Percentiles rank a stretch among this genome's conserved stretches.
These are phyloP conservation scores for Leucopternis melanops DNA, from an alignment of 2,113 vertebrate species.

Conservation along the genomic window DNA sequence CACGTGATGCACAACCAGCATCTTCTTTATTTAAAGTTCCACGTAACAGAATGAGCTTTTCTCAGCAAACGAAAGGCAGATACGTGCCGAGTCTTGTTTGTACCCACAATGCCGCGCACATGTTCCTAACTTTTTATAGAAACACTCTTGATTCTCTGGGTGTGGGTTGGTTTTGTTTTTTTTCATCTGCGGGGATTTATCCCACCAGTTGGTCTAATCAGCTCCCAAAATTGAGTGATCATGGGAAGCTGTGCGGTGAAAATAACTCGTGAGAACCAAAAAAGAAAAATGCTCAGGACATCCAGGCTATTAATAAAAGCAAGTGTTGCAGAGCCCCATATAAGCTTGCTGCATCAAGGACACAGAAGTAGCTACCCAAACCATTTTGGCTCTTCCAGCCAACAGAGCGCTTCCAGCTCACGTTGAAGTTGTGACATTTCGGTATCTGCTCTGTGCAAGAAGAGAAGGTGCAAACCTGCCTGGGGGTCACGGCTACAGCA, in stretches of 20 bases:
- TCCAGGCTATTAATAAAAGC: conserved; percentile 66
- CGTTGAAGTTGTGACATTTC: background rate
- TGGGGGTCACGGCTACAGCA: accelerated
- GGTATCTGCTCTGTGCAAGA: background rate
- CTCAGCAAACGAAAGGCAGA: background rate
- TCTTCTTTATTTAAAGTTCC: background rate
- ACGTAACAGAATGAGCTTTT: background rate
- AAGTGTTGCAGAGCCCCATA: background rate
- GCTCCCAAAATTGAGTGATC: background rate
- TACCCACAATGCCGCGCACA: background rate
- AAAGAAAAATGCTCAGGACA: conserved; percentile 36
- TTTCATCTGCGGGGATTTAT: conserved; percentile 18
- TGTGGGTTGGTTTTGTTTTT: background rate
- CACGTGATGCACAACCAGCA: background rate
- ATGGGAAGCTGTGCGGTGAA: conserved; percentile 50
- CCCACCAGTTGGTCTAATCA: conserved; percentile 14
- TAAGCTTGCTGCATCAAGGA: background rate
- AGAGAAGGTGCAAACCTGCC: background rate
- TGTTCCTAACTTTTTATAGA: conserved; percentile 38
- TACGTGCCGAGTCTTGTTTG: background rate
- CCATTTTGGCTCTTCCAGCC: background rate
- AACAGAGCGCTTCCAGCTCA: background rate
- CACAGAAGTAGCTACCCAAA: background rate
- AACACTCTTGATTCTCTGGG: background rate
- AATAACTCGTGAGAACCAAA: conserved; percentile 72